Conservation (phyloP, 2,797 vertebrate genomes). For the Myripristis jacobus region DNA sequence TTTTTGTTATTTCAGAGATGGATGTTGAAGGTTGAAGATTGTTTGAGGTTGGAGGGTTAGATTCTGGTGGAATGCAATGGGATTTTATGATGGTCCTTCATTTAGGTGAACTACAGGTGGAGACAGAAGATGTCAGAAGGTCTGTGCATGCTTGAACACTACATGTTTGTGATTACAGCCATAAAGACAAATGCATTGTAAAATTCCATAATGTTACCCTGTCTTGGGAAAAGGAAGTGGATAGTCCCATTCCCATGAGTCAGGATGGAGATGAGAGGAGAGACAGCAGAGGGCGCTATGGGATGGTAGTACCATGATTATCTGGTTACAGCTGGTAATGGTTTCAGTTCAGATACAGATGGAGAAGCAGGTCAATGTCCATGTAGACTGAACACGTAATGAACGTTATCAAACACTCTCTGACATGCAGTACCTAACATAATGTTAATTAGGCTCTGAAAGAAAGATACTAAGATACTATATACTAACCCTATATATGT, state of each 20-base stretch:
- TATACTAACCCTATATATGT: too few relatives aligned
- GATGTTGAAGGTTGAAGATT: conserved; percentile 78
- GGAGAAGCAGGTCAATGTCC: conserved; percentile 67
- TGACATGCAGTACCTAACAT: conserved; percentile 54
- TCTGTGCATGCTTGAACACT: conserved; percentile 70
- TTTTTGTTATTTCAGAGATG: conserved; percentile 79
- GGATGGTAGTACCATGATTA: conserved; percentile 72
- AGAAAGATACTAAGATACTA: conserved; percentile 6
- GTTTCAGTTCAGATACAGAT: conserved; percentile 62
- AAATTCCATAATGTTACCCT: conserved; percentile 58
- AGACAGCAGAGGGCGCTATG: conserved; percentile 80
- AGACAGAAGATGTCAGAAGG: conserved; percentile 70
- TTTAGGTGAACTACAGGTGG: conserved; percentile 65
- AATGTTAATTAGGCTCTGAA: conserved; percentile 12
- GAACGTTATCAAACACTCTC: conserved; percentile 32
- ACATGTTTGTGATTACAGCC: conserved; percentile 68
- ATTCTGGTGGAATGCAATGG: conserved; percentile 83
- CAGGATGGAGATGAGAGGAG: conserved; percentile 77
- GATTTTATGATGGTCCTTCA: conserved; percentile 70
- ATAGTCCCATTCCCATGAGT: conserved; percentile 68
- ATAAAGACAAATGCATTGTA: conserved; percentile 52
- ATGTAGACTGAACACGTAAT: conserved; percentile 55
- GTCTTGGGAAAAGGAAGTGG: conserved; percentile 57
- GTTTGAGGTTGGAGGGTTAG: conserved; percentile 73
- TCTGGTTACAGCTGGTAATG: conserved; percentile 65